A percentile compares a stretch with the other conserved stretches of the same genome.
These are phyloP conservation scores for Micrasema minimum DNA, from an alignment of 1,140 invertebrate genomes.

Conservation along the genomic window DNA sequence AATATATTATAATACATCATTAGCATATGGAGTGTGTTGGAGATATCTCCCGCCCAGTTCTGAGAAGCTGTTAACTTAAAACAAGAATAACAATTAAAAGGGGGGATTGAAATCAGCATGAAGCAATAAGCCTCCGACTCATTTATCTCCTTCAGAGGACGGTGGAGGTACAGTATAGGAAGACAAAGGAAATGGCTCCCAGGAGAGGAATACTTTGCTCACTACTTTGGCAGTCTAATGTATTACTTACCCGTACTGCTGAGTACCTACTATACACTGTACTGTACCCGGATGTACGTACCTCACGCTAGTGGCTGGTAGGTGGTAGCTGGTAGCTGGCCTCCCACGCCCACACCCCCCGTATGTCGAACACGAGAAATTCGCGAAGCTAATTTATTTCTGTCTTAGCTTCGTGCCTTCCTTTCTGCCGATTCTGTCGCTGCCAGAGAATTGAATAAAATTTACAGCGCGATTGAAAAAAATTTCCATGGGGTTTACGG, in stretches of 20 bases:
- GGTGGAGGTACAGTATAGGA: slow-evolving; percentile 30
- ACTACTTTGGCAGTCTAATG: slow-evolving; percentile 54
- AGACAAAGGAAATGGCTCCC: slow-evolving; percentile 53
- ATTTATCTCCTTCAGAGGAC: slow-evolving; percentile 52
- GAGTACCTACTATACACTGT: too few relatives aligned
- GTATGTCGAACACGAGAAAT: background rate
- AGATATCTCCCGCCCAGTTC: slow-evolving; percentile 26
- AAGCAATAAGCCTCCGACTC: slow-evolving; percentile 51
- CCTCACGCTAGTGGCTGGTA: too few relatives aligned
- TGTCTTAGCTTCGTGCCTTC: too few relatives aligned
- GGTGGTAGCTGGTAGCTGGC: background rate
- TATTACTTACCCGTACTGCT: slow-evolving; percentile 52
- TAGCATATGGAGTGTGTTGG: slow-evolving; percentile 24
- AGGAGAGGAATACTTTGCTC: slow-evolving; percentile 52
- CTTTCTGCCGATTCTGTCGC: too few relatives aligned
- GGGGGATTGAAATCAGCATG: slow-evolving; percentile 53
- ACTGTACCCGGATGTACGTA: too few relatives aligned
- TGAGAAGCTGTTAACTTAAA: slow-evolving; percentile 47
- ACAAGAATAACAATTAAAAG: slow-evolving; percentile 54
- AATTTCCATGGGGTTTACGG: too few relatives aligned
- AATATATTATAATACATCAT: background rate
- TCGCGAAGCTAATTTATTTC: too few relatives aligned
- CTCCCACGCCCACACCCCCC: background rate
- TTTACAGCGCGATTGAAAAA: too few relatives aligned
- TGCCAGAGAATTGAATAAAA: too few relatives aligned